Percentiles rank a stretch among this genome's conserved stretches.
phyloP scores from a whole-genome alignment of 2,113 vertebrate species.

The Procavia capensis region DNA sequence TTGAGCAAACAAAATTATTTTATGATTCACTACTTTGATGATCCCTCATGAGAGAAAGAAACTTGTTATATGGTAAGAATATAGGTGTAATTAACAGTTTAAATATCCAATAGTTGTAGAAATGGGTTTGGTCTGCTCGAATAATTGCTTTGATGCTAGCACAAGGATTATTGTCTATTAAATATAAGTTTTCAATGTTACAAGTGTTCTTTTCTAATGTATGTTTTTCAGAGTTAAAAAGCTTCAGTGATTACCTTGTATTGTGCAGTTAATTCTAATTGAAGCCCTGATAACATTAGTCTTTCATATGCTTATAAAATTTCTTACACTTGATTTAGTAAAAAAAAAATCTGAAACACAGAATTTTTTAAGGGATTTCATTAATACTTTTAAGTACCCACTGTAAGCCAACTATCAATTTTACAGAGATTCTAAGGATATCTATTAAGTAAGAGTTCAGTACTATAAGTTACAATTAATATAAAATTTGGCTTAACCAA shows the following conservation, averaged over 20 bases:
- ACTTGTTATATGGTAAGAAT: constrained; percentile 33
- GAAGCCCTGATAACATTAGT: background rate
- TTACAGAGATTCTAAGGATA: background rate
- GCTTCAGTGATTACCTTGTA: constrained; percentile 42
- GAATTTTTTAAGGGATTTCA: constrained; percentile 19
- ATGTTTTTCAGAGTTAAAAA: constrained; percentile 37
- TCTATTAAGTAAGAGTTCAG: background rate
- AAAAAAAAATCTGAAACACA: constrained; percentile 7
- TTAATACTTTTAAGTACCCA: constrained; percentile 10
- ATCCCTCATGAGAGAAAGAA: constrained; percentile 49
- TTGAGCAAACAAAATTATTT: constrained; percentile 71
- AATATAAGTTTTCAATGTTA: constrained; percentile 35
- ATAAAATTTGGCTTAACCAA: constrained; percentile 18
- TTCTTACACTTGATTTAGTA: constrained; percentile 50
- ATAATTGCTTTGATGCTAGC: constrained; percentile 59
- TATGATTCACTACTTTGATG: constrained; percentile 70
- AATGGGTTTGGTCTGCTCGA: constrained; percentile 27
- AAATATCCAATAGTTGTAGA: constrained; percentile 20
- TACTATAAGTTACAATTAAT: constrained; percentile 26
- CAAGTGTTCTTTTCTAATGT: background rate
- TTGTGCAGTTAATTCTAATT: constrained; percentile 47
- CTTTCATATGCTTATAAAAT: background rate
- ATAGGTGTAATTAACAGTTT: constrained; percentile 53
- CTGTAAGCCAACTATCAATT: background rate
- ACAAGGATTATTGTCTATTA: background rate